Conservation (phyloP, 2,113 vertebrate genomes). For the Mola mola region DNA sequence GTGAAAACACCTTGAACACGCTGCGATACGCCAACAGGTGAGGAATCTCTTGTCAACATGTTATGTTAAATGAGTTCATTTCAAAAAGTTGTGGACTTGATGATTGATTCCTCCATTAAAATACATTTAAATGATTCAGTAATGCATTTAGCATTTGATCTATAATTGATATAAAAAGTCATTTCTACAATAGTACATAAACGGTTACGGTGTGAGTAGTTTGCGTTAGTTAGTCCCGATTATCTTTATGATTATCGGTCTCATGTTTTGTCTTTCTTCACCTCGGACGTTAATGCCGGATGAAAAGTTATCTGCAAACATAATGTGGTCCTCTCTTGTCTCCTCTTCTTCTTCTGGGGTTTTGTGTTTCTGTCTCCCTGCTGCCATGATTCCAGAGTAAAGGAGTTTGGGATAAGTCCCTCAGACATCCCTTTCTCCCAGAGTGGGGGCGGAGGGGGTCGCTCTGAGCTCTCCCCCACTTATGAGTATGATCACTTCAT, state of each 20-base stretch:
- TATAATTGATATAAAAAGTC: no score
- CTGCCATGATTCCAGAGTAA: slow-evolving; percentile 90
- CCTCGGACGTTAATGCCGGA: neutral
- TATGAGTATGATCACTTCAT: slow-evolving; percentile 91
- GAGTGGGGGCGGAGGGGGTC: slow-evolving; percentile 89
- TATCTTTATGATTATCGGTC: no score
- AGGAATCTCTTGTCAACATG: no score
- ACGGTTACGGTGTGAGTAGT: no score
- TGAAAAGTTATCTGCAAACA: neutral
- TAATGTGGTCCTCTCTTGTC: slow-evolving; percentile 61
- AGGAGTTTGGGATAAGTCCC: slow-evolving; percentile 99
- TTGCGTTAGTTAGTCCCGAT: no score
- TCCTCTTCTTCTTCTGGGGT: no score
- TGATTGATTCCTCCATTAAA: no score
- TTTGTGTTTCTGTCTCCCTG: slow-evolving; percentile 74
- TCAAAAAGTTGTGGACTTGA: no score
- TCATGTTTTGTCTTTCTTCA: neutral
- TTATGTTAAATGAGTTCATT: no score
- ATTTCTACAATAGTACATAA: no score
- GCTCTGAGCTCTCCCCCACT: slow-evolving; percentile 94
- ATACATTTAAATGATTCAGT: no score
- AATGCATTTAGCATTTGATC: no score
- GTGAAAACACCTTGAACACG: slow-evolving; percentile 98
- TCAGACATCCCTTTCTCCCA: slow-evolving; percentile 98
- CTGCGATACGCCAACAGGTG: slow-evolving; percentile 99